A percentile compares a stretch with the other conserved stretches of the same genome.
These are phyloP conservation scores for Acronicta alni DNA, from an alignment of 2,888 invertebrate species.

Conservation along the genomic window DNA sequence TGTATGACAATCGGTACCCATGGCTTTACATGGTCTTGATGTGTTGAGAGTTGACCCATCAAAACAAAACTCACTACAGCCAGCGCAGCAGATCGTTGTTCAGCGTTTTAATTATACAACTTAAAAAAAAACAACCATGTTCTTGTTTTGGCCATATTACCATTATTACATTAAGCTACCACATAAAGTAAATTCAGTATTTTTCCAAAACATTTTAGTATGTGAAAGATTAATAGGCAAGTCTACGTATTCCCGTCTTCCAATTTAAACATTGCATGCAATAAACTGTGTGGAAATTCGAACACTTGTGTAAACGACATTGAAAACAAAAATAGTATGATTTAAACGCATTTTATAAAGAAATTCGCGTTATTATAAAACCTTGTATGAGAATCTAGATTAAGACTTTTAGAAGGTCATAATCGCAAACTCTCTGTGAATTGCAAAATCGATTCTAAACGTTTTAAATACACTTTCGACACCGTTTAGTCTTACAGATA, in stretches of 20 bases:
- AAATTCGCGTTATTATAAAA: neutral
- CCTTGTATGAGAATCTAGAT: neutral
- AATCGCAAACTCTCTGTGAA: neutral
- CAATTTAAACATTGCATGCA: neutral
- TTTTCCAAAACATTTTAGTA: neutral
- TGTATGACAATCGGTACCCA: too few species aligned
- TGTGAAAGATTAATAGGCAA: neutral
- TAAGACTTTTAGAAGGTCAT: neutral
- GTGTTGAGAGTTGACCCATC: too few species aligned
- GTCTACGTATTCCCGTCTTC: neutral
- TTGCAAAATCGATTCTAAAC: neutral
- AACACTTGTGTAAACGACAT: slow-evolving; percentile 5
- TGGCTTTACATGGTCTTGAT: too few species aligned
- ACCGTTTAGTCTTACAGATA: too few species aligned
- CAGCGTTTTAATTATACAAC: too few species aligned
- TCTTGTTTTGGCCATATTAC: too few species aligned
- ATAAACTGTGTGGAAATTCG: neutral
- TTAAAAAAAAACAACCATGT: too few species aligned
- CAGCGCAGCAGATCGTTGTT: too few species aligned
- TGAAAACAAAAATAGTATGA: slow-evolving; percentile 2
- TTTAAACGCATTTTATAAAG: neutral
- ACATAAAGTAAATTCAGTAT: neutral
- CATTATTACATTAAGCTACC: neutral
- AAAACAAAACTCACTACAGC: too few species aligned
- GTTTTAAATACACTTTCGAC: neutral